These are phyloP conservation scores for Sparus aurata DNA, from an alignment of 2,797 vertebrate species.

Conservation along the genomic window DNA sequence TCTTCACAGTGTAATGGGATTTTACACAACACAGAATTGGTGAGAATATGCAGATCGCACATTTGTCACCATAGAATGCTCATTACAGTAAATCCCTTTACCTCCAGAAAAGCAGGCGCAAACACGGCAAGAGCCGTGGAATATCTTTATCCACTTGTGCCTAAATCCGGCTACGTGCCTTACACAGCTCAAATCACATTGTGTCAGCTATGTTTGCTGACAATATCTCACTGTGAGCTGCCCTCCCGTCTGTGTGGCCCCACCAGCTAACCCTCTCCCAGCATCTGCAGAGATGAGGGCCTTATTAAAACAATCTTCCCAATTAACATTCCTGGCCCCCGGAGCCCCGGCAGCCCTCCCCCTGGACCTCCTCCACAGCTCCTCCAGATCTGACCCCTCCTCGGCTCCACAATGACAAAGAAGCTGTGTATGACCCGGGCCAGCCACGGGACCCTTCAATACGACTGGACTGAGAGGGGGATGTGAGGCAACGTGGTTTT, in stretches of 20 bases:
- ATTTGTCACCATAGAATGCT: conserved; percentile 65
- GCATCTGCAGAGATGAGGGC: conserved; percentile 80
- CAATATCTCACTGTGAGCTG: conserved; percentile 68
- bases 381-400: conserved; percentile 61
- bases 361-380: conserved; percentile 32
- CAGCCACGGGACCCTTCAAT: conserved; percentile 51
- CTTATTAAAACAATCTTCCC: conserved; percentile 88
- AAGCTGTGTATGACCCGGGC: conserved; percentile 66
- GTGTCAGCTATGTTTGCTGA: conserved; percentile 72
- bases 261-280: conserved; percentile 65
- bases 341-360: conserved; percentile 61
- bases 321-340: conserved; percentile 86
- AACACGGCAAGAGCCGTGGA: conserved; percentile 50
- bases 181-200: conserved; percentile 57
- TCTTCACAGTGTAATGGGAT: conserved; percentile 72
- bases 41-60: conserved; percentile 54
- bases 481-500: conserved; percentile 67
- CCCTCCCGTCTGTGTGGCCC: conserved; percentile 73
- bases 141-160: conserved; percentile 63
- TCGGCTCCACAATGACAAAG: conserved; percentile 69
- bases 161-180: conserved; percentile 55
- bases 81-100: conserved; percentile 75
- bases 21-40: conserved; percentile 56
- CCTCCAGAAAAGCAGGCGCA: conserved; percentile 51
- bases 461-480: conserved; percentile 20